A percentile compares a stretch with the other conserved stretches of the same genome.
Evolutionary conservation across 2,797 vertebrate genomes (phyloP).

Genomic region (Chelon auratus): DNA sequence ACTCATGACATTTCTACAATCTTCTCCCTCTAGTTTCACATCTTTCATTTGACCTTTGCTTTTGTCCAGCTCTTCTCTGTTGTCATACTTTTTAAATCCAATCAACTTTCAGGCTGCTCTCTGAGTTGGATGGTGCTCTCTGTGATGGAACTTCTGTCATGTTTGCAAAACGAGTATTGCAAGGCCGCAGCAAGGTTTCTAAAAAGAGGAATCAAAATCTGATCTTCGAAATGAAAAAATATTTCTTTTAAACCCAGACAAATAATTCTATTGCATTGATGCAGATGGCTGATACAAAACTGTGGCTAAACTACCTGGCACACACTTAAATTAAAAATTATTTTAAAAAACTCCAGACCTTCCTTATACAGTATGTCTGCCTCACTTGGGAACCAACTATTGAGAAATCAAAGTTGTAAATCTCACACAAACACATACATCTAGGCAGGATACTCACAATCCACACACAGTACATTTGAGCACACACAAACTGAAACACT

Average conservation of each 20-base stretch:
- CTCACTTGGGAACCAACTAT: constrained; percentile 7
- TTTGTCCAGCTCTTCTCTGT: no score
- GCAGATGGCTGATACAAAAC: background rate
- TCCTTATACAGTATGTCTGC: background rate
- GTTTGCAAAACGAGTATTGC: no score
- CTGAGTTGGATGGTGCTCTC: no score
- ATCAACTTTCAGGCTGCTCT: no score
- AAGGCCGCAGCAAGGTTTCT: no score
- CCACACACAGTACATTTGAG: background rate
- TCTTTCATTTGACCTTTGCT: no score
- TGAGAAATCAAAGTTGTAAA: constrained; percentile 3
- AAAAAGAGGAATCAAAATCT: no score
- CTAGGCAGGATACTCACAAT: background rate
- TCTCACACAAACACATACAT: background rate
- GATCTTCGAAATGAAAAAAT: no score
- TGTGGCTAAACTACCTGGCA: background rate
- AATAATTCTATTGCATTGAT: background rate
- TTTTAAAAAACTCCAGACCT: constrained; percentile 2
- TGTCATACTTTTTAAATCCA: no score
- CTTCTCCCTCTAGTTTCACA: no score
- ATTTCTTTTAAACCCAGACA: background rate
- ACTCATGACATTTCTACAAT: no score
- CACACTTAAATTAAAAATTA: background rate
- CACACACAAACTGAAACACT: constrained; percentile 32
- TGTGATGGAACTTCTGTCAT: no score